A percentile compares a stretch with the other conserved stretches of the same genome.
Evolutionary conservation across 2,113 vertebrate genomes (phyloP).

Genomic region (Mus spicilegus): DNA sequence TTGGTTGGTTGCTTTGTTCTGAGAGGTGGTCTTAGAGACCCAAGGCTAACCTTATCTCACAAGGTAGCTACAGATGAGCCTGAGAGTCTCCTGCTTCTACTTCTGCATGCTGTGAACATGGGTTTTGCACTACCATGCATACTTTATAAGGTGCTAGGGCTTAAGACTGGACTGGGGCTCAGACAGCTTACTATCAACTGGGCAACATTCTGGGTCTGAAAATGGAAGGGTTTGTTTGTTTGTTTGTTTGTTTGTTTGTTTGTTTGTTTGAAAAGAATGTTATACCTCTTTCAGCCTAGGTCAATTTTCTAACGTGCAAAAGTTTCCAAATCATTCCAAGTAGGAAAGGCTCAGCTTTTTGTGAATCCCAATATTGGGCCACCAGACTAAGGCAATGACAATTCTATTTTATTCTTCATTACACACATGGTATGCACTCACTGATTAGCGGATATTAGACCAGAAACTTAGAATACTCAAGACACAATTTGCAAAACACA

Average conservation of each 20-base stretch:
- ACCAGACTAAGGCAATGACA: constrained; percentile 8
- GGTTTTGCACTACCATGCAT: background rate
- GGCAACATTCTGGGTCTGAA: background rate
- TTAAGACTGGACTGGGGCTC: too few species aligned
- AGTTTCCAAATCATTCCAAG: constrained; percentile 41
- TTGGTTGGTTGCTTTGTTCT: background rate
- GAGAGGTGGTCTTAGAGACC: background rate
- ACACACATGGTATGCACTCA: background rate
- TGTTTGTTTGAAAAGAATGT: background rate
- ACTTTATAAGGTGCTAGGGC: background rate
- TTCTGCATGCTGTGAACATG: background rate
- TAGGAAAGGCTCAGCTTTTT: constrained; percentile 2
- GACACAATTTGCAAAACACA: too few species aligned
- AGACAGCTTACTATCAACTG: background rate
- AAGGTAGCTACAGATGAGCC: background rate
- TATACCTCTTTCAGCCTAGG: background rate
- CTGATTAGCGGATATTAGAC: too few species aligned
- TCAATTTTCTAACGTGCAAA: constrained; percentile 27
- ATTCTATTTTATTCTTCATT: constrained; percentile 56
- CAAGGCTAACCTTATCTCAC: background rate
- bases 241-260: background rate
- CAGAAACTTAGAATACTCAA: too few species aligned
- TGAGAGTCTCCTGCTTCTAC: background rate
- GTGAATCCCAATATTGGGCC: background rate
- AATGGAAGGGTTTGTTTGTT: background rate